phyloP scores from a whole-genome alignment of 2,888 invertebrate genomes.

The Tenthredo mesomela region DNA sequence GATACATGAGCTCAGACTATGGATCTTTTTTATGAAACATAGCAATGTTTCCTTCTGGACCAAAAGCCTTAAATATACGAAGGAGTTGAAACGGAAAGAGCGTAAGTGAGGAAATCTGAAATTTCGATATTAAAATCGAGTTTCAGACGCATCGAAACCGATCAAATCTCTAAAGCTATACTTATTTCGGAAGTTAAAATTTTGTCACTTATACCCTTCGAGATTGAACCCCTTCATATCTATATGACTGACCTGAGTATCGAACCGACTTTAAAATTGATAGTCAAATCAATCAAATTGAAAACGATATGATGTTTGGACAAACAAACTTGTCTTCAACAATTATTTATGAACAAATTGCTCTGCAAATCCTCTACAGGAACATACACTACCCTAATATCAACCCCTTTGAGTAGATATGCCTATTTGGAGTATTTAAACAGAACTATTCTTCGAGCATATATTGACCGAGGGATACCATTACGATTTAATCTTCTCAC shows the following conservation, averaged over 20 bases:
- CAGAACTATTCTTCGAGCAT: slow-evolving; percentile 31
- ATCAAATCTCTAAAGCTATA: neutral
- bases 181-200: neutral
- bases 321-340: neutral
- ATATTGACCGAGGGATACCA: slow-evolving; percentile 33
- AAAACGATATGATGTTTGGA: neutral
- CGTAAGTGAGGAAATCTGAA: neutral
- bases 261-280: neutral
- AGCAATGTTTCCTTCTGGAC: neutral
- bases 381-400: neutral
- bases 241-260: neutral
- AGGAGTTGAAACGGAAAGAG: neutral
- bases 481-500: slow-evolving; percentile 7
- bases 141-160: neutral
- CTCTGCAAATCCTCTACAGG: slow-evolving; percentile 23
- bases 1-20: neutral
- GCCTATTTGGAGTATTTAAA: neutral
- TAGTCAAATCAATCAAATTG: slow-evolving; percentile 3
- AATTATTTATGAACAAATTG: neutral
- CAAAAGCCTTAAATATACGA: neutral
- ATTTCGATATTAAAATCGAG: neutral
- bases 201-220: neutral
- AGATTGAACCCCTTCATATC: neutral
- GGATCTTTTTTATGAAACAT: slow-evolving; percentile 10
- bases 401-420: neutral